phyloP scores from a whole-genome alignment of 1,140 invertebrate genomes.

The Temnothorax curvispinosus region DNA sequence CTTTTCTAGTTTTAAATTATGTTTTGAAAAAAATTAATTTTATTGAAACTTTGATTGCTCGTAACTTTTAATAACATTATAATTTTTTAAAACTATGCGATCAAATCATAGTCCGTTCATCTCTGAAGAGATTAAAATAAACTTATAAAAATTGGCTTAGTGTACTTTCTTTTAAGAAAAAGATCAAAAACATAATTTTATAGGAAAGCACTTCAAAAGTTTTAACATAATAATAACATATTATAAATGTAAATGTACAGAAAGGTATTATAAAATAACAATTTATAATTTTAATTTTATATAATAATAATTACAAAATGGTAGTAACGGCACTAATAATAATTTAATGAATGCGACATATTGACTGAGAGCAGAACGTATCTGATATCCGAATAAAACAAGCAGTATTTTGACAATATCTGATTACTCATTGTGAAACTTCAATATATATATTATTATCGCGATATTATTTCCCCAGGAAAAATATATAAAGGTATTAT shows the following conservation, averaged over 20 bases:
- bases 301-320: neutral
- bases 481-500: neutral
- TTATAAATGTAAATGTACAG: slow-evolving; percentile 1
- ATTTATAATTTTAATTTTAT: neutral
- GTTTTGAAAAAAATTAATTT: no score
- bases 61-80: neutral
- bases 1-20: no score
- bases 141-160: neutral
- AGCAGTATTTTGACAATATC: slow-evolving; percentile 12
- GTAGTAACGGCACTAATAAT: neutral
- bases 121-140: neutral
- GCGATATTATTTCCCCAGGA: neutral
- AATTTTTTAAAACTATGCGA: neutral
- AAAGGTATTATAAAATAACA: neutral
- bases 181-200: neutral
- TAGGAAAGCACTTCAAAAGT: neutral
- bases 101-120: neutral
- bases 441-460: neutral
- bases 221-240: neutral
- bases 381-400: neutral
- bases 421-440: slow-evolving; percentile 7
- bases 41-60: neutral
- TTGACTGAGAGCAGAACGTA: neutral
- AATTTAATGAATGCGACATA: neutral
- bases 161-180: neutral